These are phyloP conservation scores for Tetragonisca angustula DNA, from an alignment of 2,888 invertebrate genomes.

Conservation along the genomic window DNA sequence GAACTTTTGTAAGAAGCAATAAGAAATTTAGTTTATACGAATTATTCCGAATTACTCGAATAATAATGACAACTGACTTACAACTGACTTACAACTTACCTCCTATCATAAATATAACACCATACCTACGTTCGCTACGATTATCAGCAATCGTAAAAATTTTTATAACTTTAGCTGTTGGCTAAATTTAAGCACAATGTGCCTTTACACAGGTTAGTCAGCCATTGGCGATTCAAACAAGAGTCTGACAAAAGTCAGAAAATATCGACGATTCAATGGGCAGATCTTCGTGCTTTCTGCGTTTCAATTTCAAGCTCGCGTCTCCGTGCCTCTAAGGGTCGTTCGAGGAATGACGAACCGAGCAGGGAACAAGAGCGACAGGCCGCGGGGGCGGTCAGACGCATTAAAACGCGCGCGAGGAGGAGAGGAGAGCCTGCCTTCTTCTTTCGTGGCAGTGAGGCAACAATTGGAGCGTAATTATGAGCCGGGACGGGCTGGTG, in stretches of 20 bases:
- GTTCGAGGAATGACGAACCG: conserved; percentile 34
- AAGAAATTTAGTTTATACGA: too few relatives aligned
- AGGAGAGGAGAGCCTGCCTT: conserved; percentile 45
- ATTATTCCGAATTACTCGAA: too few relatives aligned
- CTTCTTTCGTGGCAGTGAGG: conserved; percentile 59
- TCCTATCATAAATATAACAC: too few relatives aligned
- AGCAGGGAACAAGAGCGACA: conserved; percentile 53
- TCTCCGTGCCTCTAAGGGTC: background rate
- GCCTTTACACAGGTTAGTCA: too few relatives aligned
- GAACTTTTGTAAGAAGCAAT: too few relatives aligned
- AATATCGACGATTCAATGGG: background rate
- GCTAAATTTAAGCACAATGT: too few relatives aligned
- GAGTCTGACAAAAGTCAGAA: background rate
- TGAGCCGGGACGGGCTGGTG: conserved; percentile 65
- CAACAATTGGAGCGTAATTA: conserved; percentile 79
- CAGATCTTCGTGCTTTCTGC: background rate
- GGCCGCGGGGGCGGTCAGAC: conserved; percentile 68
- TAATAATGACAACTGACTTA: too few relatives aligned
- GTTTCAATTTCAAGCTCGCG: background rate
- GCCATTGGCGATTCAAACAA: background rate
- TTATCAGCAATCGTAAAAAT: too few relatives aligned
- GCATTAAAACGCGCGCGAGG: conserved; percentile 64
- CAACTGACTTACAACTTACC: too few relatives aligned
- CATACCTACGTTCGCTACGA: too few relatives aligned
- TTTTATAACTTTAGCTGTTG: too few relatives aligned